Base-by-base conservation (phyloP, 2,888 invertebrate species). In the Rhamphomyia laevipes region DNA sequence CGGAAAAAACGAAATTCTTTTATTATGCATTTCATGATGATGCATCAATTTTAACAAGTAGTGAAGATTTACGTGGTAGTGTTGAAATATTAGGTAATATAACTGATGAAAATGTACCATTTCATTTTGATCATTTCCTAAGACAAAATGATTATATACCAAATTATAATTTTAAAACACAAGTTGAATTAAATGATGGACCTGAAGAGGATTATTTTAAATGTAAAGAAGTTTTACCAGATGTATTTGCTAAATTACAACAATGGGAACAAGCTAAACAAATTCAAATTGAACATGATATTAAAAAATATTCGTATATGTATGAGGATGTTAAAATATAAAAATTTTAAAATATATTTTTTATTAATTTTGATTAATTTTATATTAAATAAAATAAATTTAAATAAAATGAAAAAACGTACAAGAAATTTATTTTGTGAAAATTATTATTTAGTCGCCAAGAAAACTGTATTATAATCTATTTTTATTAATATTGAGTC, bases 41-140 rank as follows among this genome's bases (percentile, higher is more conserved):
- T 0, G 60, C 57, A 2, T 57, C 58, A 6, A 52, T 58, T 4
- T 10, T 43, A 31, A 21, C 51, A 51, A 11, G 58, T 56, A 11
- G 37, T 3, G 18, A 21, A 12, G 16, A 16, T 35, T 27, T 30
- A 51, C 4, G 49, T 49, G 61, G 61, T 3, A 61, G 62, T 15
- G 51, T 66, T 1, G 56, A 60, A 48, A 57, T 63, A 2, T 53
- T 61, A 2, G 62, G 61, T 48, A 60, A 53, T 2, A 60, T 63
- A 18, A 63, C 66, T 48, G 64, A 69, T 18, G 63, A 65, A 33
- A 64, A 66, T 47, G 64, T 67, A 12, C 68, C 68, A 15, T 69
- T 69, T 48, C 65, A 69, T 45, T 70, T 69, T 38, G 68, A 69
- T 56, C 63, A 69, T 50, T 70, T 68, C 51, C 59, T 70, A 2